These are phyloP conservation scores for Sisyra nigra DNA, from an alignment of 2,888 invertebrate genomes.

Conservation along the genomic window DNA sequence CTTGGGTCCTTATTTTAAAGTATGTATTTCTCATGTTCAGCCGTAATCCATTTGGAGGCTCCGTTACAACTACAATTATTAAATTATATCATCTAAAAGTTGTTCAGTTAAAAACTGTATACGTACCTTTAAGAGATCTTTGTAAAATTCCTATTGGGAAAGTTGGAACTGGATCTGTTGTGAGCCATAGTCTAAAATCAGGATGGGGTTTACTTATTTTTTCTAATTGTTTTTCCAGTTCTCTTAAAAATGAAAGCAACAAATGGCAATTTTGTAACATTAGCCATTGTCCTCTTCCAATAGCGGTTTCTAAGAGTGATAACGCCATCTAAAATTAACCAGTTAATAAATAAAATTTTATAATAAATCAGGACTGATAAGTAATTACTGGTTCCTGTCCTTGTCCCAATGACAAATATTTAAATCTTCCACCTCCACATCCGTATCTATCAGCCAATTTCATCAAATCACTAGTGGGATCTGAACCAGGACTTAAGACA, in stretches of 20 bases:
- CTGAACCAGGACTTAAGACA: conserved; percentile 85
- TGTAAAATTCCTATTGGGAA: conserved; percentile 87
- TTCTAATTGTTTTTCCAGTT: conserved; percentile 71
- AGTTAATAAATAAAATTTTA: conserved; percentile 5
- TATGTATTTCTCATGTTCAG: conserved; percentile 78
- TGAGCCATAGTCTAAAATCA: conserved; percentile 84
- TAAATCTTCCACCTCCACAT: conserved; percentile 58
- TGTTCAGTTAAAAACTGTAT: background rate
- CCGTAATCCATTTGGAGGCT: conserved; percentile 83
- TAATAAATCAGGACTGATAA: background rate
- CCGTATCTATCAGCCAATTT: conserved; percentile 56
- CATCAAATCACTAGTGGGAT: conserved; percentile 76
- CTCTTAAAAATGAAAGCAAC: conserved; percentile 58
- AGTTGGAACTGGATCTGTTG: conserved; percentile 71
- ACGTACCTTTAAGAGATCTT: conserved; percentile 58
- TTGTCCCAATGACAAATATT: conserved; percentile 81
- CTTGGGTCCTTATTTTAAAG: conserved; percentile 63
- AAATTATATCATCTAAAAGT: background rate
- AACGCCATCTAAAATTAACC: conserved; percentile 43
- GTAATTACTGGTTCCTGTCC: conserved; percentile 77
- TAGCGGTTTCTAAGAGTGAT: conserved; percentile 46
- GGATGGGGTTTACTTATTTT: conserved; percentile 67
- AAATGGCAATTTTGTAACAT: conserved; percentile 89
- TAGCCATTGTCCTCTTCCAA: conserved; percentile 72
- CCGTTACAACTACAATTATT: conserved; percentile 61